Conservation (phyloP, 2,797 vertebrate genomes). For the Silurus lanzhouensis region DNA sequence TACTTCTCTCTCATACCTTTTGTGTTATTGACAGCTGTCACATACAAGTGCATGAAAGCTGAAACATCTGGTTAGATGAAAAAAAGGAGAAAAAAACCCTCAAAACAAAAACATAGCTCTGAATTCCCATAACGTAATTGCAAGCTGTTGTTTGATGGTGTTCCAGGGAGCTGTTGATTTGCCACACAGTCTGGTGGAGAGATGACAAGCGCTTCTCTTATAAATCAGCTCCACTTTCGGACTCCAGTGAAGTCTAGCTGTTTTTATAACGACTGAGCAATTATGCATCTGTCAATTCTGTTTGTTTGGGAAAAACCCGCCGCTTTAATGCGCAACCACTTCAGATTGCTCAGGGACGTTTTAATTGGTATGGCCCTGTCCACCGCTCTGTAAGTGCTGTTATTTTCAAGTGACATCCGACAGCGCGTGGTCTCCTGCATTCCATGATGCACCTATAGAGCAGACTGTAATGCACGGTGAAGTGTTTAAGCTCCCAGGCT, state of each 20-base stretch:
- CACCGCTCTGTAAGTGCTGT: constrained; percentile 11
- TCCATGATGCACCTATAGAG: constrained; percentile 13
- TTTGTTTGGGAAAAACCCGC: constrained; percentile 28
- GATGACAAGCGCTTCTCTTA: constrained; percentile 32
- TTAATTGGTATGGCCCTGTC: constrained; percentile 35
- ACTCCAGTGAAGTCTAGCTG: constrained; percentile 15
- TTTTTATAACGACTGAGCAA: constrained; percentile 27
- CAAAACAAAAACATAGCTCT: not conserved
- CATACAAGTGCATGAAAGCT: not conserved
- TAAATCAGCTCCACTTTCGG: constrained; percentile 23
- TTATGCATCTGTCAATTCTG: constrained; percentile 32
- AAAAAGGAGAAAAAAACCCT: too few species aligned
- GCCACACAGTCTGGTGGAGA: constrained; percentile 28
- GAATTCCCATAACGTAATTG: constrained; percentile 9
- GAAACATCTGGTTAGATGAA: constrained; percentile 26
- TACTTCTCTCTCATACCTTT: not conserved
- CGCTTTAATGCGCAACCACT: constrained; percentile 14
- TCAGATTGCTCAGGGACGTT: constrained; percentile 30
- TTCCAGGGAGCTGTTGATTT: constrained; percentile 33
- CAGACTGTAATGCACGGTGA: not conserved
- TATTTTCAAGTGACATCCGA: constrained; percentile 10
- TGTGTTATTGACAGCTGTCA: constrained; percentile 15
- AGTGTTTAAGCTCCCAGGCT: constrained; percentile 25
- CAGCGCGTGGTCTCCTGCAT: constrained; percentile 1
- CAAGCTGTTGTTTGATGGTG: constrained; percentile 32